A percentile compares a stretch with the other conserved stretches of the same genome.
Evolutionary conservation across 2,797 vertebrate genomes (phyloP).

Genomic region (Hydrolagus colliei): DNA sequence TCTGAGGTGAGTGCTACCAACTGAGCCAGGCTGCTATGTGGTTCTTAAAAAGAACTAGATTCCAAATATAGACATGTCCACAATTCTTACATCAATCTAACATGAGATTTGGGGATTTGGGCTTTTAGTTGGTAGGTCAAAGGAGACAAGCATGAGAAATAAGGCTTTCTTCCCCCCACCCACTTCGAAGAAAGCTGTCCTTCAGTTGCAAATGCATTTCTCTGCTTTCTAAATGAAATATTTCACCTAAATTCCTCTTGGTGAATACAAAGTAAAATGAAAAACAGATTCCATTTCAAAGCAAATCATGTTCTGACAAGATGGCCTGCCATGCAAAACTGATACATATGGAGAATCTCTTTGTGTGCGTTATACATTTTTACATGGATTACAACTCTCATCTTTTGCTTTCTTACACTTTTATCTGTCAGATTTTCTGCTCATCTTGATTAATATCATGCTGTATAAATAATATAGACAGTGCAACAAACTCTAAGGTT

Average conservation of each 20-base stretch:
- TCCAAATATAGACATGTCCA: no score
- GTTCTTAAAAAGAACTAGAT: no score
- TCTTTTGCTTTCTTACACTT: not conserved
- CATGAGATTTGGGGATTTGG: no score
- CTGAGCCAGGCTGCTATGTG: no score
- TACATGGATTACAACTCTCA: constrained; percentile 6
- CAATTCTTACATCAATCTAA: no score
- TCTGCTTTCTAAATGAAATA: not conserved
- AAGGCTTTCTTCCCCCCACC: not conserved
- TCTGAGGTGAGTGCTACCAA: no score
- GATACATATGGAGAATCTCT: not conserved
- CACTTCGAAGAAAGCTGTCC: not conserved
- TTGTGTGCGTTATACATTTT: constrained; percentile 7
- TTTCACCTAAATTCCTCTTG: not conserved
- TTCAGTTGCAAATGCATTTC: not conserved
- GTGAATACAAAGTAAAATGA: not conserved
- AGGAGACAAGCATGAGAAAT: not conserved
- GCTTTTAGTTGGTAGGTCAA: not conserved
- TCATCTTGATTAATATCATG: not conserved
- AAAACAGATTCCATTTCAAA: constrained; percentile 18
- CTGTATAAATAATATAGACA: not conserved
- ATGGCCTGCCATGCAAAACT: not conserved
- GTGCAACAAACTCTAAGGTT: not conserved
- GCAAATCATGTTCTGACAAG: not conserved
- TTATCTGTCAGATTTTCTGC: constrained; percentile 20